Conservation (phyloP, 2,113 vertebrate species). For the Cygnus atratus region DNA sequence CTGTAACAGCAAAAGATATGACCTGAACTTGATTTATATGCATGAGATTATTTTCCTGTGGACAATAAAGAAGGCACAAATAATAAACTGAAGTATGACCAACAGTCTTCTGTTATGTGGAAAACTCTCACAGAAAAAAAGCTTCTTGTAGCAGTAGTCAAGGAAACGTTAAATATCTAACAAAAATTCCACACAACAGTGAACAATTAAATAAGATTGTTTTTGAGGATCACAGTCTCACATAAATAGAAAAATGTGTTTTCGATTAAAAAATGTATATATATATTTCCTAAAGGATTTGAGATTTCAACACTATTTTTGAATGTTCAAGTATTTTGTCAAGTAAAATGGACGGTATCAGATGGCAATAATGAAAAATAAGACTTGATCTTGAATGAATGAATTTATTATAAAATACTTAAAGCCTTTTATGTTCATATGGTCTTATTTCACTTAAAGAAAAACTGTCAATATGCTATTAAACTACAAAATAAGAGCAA, state of each 20-base stretch:
- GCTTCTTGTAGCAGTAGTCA: not conserved
- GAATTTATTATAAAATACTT: not conserved
- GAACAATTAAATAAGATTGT: not conserved
- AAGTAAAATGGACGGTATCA: not conserved
- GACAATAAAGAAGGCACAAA: not conserved
- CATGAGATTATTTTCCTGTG: not conserved
- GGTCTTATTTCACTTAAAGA: not conserved
- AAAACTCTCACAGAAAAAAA: not conserved
- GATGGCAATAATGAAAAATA: not conserved
- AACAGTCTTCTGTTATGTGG: not conserved
- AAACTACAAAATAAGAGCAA: not conserved
- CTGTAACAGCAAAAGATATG: not conserved
- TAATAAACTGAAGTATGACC: not conserved
- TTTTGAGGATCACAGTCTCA: not conserved
- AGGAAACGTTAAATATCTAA: not conserved
- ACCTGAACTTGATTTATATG: not conserved
- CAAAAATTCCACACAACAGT: not conserved
- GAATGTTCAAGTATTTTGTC: not conserved
- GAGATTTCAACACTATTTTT: not conserved
- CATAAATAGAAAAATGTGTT: not conserved
- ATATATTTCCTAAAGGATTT: not conserved
- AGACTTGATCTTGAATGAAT: not conserved
- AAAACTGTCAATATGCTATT: not conserved
- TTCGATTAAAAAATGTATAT: not conserved
- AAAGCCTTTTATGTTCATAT: not conserved